Conservation (phyloP, 2,888 invertebrate species). For the Onthophagus sagittarius region DNA sequence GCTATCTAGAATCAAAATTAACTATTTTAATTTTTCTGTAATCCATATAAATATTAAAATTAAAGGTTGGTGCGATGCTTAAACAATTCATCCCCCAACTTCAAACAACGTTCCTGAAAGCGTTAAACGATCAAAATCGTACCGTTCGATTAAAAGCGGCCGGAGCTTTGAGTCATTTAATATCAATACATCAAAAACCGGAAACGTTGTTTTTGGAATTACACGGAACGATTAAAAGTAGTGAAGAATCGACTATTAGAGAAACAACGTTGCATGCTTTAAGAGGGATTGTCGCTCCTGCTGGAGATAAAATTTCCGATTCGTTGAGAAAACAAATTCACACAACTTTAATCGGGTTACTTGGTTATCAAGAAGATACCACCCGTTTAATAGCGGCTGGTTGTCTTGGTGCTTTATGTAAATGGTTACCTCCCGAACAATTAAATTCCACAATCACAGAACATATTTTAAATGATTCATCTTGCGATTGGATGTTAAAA, state of each 20-base stretch:
- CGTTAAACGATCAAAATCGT: conserved; percentile 84
- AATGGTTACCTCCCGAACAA: conserved; percentile 71
- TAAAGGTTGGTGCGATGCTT: conserved; percentile 85
- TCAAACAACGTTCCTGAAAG: conserved; percentile 96
- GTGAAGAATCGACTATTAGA: conserved; percentile 81
- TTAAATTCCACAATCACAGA: conserved; percentile 69
- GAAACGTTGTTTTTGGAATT: conserved; percentile 95
- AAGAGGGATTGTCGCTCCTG: conserved; percentile 76
- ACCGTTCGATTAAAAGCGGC: conserved; percentile 87
- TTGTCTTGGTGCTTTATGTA: conserved; percentile 81
- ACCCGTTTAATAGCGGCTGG: conserved; percentile 82
- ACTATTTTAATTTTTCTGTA: not conserved
- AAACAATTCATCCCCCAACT: conserved; percentile 98
- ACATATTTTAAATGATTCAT: conserved; percentile 67
- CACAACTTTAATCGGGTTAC: conserved; percentile 62
- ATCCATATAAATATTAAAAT: conserved; percentile 16
- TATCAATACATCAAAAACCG: conserved; percentile 87
- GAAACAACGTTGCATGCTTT: conserved; percentile 93
- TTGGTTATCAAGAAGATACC: conserved; percentile 74
- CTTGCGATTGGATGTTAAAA: conserved; percentile 65
- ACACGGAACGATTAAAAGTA: conserved; percentile 76
- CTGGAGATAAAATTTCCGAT: conserved; percentile 87
- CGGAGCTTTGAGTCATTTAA: conserved; percentile 79
- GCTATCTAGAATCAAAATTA: too few species aligned
- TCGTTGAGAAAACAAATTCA: conserved; percentile 70